phyloP scores from a whole-genome alignment of 2,797 vertebrate genomes.

The Ceryle rudis region DNA sequence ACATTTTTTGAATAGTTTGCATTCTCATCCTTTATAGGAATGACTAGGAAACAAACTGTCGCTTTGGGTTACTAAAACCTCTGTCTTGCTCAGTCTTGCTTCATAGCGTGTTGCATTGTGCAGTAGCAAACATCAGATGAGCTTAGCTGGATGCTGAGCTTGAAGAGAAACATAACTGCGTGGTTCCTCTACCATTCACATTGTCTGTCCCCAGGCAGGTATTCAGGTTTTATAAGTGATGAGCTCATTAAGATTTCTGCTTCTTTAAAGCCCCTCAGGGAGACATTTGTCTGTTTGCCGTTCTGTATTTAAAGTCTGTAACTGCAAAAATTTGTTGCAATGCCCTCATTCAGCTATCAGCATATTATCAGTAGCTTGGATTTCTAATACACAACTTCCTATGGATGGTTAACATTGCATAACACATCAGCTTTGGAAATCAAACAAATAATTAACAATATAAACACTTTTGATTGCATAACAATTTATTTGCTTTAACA shows the following conservation, averaged over 20 bases:
- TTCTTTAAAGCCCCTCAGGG: constrained; percentile 61
- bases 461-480: background rate
- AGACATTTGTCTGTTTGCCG: constrained; percentile 35
- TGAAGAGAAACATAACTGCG: background rate
- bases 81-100: background rate
- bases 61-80: background rate
- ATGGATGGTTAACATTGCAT: background rate
- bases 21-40: background rate
- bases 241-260: constrained; percentile 65
- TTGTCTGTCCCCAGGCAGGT: constrained; percentile 55
- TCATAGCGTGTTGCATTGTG: background rate
- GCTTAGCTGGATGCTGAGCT: background rate
- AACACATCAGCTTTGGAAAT: background rate
- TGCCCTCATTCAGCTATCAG: background rate
- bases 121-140: background rate
- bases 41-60: background rate
- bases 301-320: constrained; percentile 50
- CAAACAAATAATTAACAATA: background rate
- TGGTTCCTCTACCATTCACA: constrained; percentile 41
- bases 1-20: background rate
- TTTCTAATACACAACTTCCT: background rate
- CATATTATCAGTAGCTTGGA: background rate
- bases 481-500: background rate
- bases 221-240: constrained; percentile 68
- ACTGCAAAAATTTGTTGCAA: background rate